These are phyloP conservation scores for Scaptomyza graminum DNA, from an alignment of 1,140 invertebrate genomes.

Conservation along the genomic window DNA sequence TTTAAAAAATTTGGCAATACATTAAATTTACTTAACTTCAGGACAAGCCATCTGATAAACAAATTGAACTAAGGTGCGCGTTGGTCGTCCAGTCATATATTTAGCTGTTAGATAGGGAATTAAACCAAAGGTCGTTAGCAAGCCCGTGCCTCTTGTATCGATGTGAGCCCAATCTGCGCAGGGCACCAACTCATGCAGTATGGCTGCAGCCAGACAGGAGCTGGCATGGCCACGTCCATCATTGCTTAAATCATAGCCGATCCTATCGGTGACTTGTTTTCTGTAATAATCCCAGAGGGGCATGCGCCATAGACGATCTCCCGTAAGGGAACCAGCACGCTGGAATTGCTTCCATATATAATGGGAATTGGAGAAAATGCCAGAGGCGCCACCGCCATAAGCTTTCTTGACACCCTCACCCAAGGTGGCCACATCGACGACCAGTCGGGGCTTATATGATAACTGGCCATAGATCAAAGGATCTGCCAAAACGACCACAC, in stretches of 20 bases:
- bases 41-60: constrained; percentile 85
- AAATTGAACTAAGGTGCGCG: constrained; percentile 61
- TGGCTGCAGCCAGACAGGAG: constrained; percentile 88
- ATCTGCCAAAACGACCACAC: constrained; percentile 94
- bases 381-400: constrained; percentile 90
- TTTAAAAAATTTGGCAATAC: too few species aligned
- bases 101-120: constrained; percentile 86
- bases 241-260: constrained; percentile 86
- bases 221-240: constrained; percentile 85
- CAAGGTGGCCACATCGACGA: constrained; percentile 91
- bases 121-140: constrained; percentile 84
- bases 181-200: constrained; percentile 85
- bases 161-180: constrained; percentile 87
- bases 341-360: constrained; percentile 87
- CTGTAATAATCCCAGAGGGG: constrained; percentile 92
- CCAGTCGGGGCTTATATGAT: constrained; percentile 86
- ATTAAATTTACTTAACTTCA: constrained; percentile 53
- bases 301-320: constrained; percentile 95
- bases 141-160: constrained; percentile 88
- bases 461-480: constrained; percentile 91
- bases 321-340: constrained; percentile 88
- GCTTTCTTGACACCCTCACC: constrained; percentile 83
- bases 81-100: constrained; percentile 86
- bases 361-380: constrained; percentile 90
- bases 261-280: constrained; percentile 86